phyloP scores from a whole-genome alignment of 2,888 invertebrate species.

The Hedychridium roseum region DNA sequence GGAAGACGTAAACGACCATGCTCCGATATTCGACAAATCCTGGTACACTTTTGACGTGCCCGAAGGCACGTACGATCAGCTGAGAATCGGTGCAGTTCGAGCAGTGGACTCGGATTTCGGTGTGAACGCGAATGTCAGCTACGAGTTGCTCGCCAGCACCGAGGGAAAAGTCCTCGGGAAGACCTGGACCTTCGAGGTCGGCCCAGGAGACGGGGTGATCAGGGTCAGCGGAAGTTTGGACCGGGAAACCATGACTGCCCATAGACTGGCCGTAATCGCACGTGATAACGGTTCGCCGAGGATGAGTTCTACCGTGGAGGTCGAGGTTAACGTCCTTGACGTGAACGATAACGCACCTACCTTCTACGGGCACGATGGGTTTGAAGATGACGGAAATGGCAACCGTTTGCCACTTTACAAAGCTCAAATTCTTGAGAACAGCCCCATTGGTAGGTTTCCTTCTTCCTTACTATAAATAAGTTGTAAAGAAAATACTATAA shows the following conservation, averaged over 20 bases:
- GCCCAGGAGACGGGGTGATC: slow-evolving; percentile 73
- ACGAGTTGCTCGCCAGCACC: slow-evolving; percentile 67
- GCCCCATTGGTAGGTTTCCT: slow-evolving; percentile 78
- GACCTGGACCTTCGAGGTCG: slow-evolving; percentile 69
- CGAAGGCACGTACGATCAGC: slow-evolving; percentile 78
- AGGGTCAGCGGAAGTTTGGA: slow-evolving; percentile 81
- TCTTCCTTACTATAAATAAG: no score
- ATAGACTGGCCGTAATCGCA: slow-evolving; percentile 77
- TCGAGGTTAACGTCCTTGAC: slow-evolving; percentile 83
- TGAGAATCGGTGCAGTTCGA: slow-evolving; percentile 77
- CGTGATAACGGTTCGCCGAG: slow-evolving; percentile 74
- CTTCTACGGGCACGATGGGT: slow-evolving; percentile 80
- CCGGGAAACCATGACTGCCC: slow-evolving; percentile 76
- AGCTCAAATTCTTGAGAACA: slow-evolving; percentile 78
- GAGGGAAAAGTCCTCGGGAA: slow-evolving; percentile 54
- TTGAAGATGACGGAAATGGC: slow-evolving; percentile 62
- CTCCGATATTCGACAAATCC: slow-evolving; percentile 82
- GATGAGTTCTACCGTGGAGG: slow-evolving; percentile 76
- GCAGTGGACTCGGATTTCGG: slow-evolving; percentile 85
- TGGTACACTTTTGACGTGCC: slow-evolving; percentile 85
- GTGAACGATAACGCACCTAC: slow-evolving; percentile 84
- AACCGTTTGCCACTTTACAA: slow-evolving; percentile 75
- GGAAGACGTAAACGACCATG: slow-evolving; percentile 84
- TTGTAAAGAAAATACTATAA: no score
- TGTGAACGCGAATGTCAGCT: slow-evolving; percentile 80